Conservation (phyloP, 1,140 invertebrate species). For the Drosophila fuyamai region DNA sequence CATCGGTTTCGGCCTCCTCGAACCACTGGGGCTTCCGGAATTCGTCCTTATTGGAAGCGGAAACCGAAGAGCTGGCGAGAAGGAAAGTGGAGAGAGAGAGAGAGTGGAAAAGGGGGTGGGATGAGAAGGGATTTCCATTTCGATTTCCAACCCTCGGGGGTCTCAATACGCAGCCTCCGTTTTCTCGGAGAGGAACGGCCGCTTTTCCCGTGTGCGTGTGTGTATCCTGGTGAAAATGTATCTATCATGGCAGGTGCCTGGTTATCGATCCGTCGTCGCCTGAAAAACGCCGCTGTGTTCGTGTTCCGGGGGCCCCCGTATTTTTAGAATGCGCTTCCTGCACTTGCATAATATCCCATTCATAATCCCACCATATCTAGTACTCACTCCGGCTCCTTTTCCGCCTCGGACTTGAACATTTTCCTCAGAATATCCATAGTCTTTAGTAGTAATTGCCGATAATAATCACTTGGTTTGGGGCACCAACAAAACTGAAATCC, state of each 20-base stretch:
- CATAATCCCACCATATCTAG: not conserved
- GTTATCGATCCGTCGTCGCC: constrained; percentile 52
- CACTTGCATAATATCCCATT: constrained; percentile 16
- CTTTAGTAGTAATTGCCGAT: constrained; percentile 6
- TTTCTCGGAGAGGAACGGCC: not conserved
- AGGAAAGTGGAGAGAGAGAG: not conserved
- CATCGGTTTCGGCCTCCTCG: constrained; percentile 82
- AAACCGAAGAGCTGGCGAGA: constrained; percentile 45
- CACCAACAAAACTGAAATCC: constrained; percentile 16
- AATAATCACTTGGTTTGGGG: constrained; percentile 11
- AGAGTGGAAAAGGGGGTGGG: constrained; percentile 1
- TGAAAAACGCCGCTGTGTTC: constrained; percentile 46
- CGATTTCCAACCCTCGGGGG: constrained; percentile 19
- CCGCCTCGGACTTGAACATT: constrained; percentile 77
- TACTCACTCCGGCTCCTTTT: constrained; percentile 76
- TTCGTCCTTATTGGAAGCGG: constrained; percentile 75
- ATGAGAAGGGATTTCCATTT: constrained; percentile 23
- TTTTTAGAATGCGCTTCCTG: constrained; percentile 3
- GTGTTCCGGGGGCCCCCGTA: not conserved
- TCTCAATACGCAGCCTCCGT: constrained; percentile 74
- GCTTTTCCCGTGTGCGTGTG: constrained; percentile 36
- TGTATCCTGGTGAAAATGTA: constrained; percentile 78
- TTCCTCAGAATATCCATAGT: constrained; percentile 80
- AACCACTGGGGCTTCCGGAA: constrained; percentile 84
- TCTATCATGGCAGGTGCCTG: constrained; percentile 74